These are phyloP conservation scores for Phylloscopus whistleri DNA, from an alignment of 2,113 vertebrate genomes.

Conservation along the genomic window DNA sequence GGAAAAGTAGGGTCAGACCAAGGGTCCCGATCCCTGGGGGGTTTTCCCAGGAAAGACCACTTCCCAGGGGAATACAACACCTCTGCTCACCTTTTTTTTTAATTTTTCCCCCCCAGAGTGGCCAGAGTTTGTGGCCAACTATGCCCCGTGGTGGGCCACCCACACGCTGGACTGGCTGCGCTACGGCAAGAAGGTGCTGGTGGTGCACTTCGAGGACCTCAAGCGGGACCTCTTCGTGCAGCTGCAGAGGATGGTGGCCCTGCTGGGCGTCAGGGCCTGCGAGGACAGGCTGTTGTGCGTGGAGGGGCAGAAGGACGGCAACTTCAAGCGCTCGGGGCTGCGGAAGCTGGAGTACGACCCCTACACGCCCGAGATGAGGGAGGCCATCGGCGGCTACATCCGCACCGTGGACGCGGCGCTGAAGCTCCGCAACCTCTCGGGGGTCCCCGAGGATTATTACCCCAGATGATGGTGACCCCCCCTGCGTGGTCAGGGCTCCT, in stretches of 20 bases:
- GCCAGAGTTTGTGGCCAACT: constrained; percentile 95
- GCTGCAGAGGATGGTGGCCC: constrained; percentile 88
- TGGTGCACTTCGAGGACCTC: constrained; percentile 93
- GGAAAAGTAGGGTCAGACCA: too few relatives aligned
- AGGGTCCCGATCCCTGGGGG: too few relatives aligned
- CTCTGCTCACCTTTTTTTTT: background rate
- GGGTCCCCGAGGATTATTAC: constrained; percentile 89
- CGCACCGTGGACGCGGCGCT: constrained; percentile 83
- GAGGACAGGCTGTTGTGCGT: constrained; percentile 94
- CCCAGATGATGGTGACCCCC: constrained; percentile 82
- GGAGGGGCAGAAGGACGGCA: constrained; percentile 94
- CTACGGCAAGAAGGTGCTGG: constrained; percentile 85
- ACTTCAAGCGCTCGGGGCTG: constrained; percentile 94
- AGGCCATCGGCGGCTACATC: constrained; percentile 83
- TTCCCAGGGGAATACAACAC: too few relatives aligned
- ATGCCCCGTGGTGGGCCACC: constrained; percentile 95
- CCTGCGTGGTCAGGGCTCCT: background rate
- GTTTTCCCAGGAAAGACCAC: too few relatives aligned
- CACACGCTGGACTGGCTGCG: constrained; percentile 94
- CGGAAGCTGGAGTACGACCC: constrained; percentile 93
- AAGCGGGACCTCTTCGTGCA: constrained; percentile 86
- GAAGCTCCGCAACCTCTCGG: constrained; percentile 82
- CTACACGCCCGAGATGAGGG: constrained; percentile 87
- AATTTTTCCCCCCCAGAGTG: constrained; percentile 78
- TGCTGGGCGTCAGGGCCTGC: constrained; percentile 80